These are phyloP conservation scores for Guaruba guarouba DNA, from an alignment of 2,113 vertebrate species.

Conservation along the genomic window DNA sequence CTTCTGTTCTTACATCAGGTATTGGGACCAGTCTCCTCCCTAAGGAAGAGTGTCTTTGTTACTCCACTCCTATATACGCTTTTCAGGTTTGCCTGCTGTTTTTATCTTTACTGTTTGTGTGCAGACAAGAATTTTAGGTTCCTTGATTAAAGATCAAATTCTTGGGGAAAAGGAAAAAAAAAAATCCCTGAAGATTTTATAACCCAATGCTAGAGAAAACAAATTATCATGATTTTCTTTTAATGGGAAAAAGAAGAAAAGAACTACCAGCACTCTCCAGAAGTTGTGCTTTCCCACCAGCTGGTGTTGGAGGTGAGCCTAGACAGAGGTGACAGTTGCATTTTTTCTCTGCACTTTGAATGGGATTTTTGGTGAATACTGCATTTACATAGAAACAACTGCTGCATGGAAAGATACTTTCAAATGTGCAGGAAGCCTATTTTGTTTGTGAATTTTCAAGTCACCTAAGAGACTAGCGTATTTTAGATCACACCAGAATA, in stretches of 20 bases:
- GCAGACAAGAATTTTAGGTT: background rate
- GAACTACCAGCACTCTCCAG: background rate
- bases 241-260: background rate
- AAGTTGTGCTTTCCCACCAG: background rate
- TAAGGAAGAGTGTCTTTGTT: background rate
- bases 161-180: background rate
- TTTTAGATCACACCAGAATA: background rate
- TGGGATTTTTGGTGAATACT: background rate
- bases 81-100: background rate
- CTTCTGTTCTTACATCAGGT: background rate
- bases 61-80: background rate
- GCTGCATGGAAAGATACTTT: background rate
- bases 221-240: background rate
- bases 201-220: background rate
- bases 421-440: background rate
- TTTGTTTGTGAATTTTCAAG: background rate
- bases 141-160: background rate
- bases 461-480: background rate
- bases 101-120: background rate
- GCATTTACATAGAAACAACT: background rate
- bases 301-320: background rate
- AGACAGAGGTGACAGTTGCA: background rate
- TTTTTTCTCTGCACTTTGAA: background rate
- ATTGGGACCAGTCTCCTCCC: background rate
- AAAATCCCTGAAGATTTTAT: background rate